Evolutionary conservation across 2,797 vertebrate genomes (phyloP), one percentile per base, ranked within the genome.

Genomic region (Syngnathus rostellatus): DNA sequence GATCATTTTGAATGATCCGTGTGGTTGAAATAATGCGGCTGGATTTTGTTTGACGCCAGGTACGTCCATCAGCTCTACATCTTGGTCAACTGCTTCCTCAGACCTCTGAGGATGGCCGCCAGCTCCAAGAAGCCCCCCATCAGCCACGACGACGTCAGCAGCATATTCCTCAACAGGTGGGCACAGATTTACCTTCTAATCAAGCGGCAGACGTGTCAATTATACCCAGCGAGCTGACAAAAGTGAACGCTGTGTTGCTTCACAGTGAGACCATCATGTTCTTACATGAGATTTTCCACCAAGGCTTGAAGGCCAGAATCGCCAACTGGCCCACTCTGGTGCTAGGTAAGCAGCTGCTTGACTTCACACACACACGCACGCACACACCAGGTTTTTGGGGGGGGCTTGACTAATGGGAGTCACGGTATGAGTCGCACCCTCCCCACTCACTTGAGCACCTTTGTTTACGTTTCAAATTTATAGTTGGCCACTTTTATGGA

Each of bases 241-340:
- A 12, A 6, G 60, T 25, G 39, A 46, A 25, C 23, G 3, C 41
- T 43, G 40, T 80, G 38, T 76, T 64, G 37, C 14, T 78, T 62
- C 69, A 70, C 85, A 99, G 97, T 83, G 97, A 99, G 91, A 99
- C 97, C 72, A 98, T 99, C 77, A 99, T 99, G 96, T 99, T 98
- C 86, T 92, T 99, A 62, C 97, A 99, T 81, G 96, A 99, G 90
- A 99, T 99, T 90, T 99, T 99, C 89, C 96, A 98, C 84, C 97
- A 99, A 88, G 97, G 97, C 80, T 85, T 99, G 74, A 98, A 98
- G 88, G 97, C 97, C 55, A 93, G 97, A 83, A 95, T 99, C 81
- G 94, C 94, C 70, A 98, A 98, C 86, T 99, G 97, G 97, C 97
- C 97, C 53, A 99, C 95, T 51, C 90, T 99, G 87, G 94, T 99